These are phyloP conservation scores for Nesidiocoris tenuis DNA, from an alignment of 2,888 invertebrate species.

Conservation along the genomic window DNA sequence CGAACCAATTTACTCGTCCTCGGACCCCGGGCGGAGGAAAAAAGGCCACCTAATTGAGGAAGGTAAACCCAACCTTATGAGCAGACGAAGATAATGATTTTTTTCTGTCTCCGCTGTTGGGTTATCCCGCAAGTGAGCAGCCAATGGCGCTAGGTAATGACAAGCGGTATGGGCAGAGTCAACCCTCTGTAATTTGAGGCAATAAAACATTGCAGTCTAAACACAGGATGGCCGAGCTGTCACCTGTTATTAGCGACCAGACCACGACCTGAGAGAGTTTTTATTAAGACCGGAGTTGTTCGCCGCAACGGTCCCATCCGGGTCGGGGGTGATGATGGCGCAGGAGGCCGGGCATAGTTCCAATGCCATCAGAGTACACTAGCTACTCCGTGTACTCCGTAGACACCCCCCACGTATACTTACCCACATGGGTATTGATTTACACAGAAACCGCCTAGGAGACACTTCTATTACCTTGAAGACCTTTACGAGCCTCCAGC, in stretches of 20 bases:
- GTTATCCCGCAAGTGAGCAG: background rate
- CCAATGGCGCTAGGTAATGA: conserved; percentile 35
- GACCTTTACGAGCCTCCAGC: too few relatives aligned
- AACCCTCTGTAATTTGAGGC: conserved; percentile 34
- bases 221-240: conserved; percentile 26
- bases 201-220: conserved; percentile 38
- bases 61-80: background rate
- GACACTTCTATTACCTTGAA: too few relatives aligned
- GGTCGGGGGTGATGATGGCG: too few relatives aligned
- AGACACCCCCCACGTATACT: too few relatives aligned
- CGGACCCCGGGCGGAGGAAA: background rate
- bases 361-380: too few relatives aligned
- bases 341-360: too few relatives aligned
- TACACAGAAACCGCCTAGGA: too few relatives aligned
- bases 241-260: conserved; percentile 37
- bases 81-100: background rate
- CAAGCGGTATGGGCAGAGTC: conserved; percentile 19
- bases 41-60: background rate
- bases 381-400: too few relatives aligned
- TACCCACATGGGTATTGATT: too few relatives aligned
- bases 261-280: conserved; percentile 9
- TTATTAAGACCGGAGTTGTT: too few relatives aligned
- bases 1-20: background rate
- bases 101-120: background rate
- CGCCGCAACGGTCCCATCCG: too few relatives aligned